phyloP scores from a whole-genome alignment of 30 jellyfish, hydroid and myxozoan genomes.

The Turritopsis rubra region DNA sequence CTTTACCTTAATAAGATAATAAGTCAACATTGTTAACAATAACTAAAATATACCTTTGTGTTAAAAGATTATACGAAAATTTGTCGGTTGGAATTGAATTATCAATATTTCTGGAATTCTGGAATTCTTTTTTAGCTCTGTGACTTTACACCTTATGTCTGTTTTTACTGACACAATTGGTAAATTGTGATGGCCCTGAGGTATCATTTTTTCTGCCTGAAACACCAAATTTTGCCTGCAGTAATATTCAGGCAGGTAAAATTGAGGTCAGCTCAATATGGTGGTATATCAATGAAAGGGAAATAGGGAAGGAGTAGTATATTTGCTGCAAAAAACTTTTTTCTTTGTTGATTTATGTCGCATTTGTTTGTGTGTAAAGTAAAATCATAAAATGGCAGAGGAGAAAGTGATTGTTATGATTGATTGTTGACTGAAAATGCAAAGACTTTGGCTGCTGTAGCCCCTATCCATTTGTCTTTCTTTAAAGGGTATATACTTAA shows the following conservation, averaged over 20 bases:
- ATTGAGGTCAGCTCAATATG: background rate
- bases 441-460: background rate
- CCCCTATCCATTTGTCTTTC: background rate
- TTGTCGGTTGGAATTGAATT: background rate
- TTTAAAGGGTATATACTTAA: background rate
- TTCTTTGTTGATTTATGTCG: background rate
- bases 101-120: background rate
- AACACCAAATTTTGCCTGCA: background rate
- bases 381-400: background rate
- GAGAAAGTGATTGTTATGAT: background rate
- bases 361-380: background rate
- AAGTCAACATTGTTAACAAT: background rate
- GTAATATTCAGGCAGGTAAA: background rate
- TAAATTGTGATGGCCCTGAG: background rate
- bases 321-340: background rate
- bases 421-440: background rate
- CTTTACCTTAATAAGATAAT: background rate
- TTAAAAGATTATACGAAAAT: background rate
- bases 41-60: background rate
- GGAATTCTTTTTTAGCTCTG: background rate
- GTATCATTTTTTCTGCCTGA: background rate
- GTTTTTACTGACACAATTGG: background rate
- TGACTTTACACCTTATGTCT: background rate
- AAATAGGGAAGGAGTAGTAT: background rate
- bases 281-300: background rate